These are phyloP conservation scores for Drosophila limbata DNA, from an alignment of 2,888 invertebrate species.

Conservation along the genomic window DNA sequence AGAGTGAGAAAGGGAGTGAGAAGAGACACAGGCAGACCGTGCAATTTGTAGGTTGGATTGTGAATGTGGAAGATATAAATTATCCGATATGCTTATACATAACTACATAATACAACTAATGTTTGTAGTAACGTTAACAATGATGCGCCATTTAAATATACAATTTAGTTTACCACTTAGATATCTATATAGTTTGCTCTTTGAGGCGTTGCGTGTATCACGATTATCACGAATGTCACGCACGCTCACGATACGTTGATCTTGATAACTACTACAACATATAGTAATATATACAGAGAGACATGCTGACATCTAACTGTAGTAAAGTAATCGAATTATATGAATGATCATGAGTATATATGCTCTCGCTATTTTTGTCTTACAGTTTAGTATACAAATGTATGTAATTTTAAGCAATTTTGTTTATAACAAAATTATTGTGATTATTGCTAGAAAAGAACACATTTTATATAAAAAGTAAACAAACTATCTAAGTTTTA, in stretches of 20 bases:
- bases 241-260: constrained; percentile 50
- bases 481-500: constrained; percentile 73
- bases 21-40: constrained; percentile 67
- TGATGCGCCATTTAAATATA: constrained; percentile 78
- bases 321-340: constrained; percentile 31
- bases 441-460: constrained; percentile 83
- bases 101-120: constrained; percentile 24
- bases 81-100: constrained; percentile 56
- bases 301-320: constrained; percentile 31
- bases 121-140: constrained; percentile 65
- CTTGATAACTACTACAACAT: constrained; percentile 9
- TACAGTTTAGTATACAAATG: constrained; percentile 74
- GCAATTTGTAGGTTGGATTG: constrained; percentile 77
- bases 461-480: constrained; percentile 76
- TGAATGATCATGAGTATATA: constrained; percentile 39
- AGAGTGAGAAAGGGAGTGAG: constrained; percentile 20
- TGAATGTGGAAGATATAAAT: constrained; percentile 39
- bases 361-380: constrained; percentile 78
- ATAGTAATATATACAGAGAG: constrained; percentile 8
- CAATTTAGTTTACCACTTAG: constrained; percentile 69
- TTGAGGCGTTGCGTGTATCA: constrained; percentile 41
- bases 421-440: constrained; percentile 84
- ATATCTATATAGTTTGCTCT: constrained; percentile 59
- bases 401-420: constrained; percentile 82
- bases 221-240: constrained; percentile 22